Conservation (phyloP, 1,140 invertebrate species). For the Chymomyza costata region DNA sequence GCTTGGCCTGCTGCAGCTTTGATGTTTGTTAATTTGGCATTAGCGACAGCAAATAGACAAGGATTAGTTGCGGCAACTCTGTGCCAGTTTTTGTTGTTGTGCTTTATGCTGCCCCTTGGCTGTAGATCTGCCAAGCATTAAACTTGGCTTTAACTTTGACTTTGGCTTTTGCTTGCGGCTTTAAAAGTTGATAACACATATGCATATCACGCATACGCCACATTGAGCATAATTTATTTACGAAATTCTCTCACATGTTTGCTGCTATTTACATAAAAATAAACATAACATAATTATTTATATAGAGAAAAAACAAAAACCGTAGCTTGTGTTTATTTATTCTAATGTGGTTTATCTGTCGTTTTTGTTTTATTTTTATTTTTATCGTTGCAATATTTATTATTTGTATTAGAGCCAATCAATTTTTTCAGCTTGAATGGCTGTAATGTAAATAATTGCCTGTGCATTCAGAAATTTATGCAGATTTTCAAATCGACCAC, state of each 20-base stretch:
- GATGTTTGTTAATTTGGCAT: constrained; percentile 3
- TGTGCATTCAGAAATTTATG: no score
- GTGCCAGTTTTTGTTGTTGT: no score
- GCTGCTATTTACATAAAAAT: no score
- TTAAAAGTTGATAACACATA: no score
- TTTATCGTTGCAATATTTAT: constrained; percentile 24
- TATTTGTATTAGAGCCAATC: constrained; percentile 39
- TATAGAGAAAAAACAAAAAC: no score
- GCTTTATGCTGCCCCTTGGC: constrained; percentile 1
- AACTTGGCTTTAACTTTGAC: constrained; percentile 1
- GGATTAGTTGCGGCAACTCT: no score
- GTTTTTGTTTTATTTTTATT: constrained; percentile 17
- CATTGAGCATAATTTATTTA: no score
- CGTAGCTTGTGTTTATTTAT: constrained; percentile 8
- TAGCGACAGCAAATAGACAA: background rate
- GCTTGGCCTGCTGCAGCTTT: background rate
- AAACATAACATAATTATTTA: no score
- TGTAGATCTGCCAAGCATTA: no score
- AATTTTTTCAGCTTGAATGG: constrained; percentile 38
- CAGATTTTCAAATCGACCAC: no score
- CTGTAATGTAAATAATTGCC: constrained; percentile 41
- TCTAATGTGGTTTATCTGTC: constrained; percentile 21
- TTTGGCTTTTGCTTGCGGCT: background rate
- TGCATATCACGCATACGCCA: no score
- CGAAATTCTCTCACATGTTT: no score